phyloP scores from a whole-genome alignment of 2,888 invertebrate genomes.

The Galeopsomyia nigrocyanea region DNA sequence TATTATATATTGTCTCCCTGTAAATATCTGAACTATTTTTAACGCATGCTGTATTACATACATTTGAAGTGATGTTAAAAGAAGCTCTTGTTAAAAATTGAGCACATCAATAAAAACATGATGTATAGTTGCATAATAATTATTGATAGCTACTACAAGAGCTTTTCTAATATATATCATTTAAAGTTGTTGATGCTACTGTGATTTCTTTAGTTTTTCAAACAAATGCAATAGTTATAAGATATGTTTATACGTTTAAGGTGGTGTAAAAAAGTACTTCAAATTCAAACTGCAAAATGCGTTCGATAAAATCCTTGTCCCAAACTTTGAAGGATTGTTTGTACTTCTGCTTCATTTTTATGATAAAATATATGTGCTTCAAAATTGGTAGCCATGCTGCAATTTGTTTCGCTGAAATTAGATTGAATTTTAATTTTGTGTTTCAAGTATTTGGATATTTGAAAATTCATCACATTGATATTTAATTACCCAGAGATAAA shows the following conservation, averaged over 20 bases:
- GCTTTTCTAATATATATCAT: too few species aligned
- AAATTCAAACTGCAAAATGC: conserved; percentile 69
- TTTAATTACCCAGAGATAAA: conserved; percentile 74
- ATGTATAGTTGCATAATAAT: too few species aligned
- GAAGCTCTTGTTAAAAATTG: too few species aligned
- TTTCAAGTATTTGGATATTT: not conserved
- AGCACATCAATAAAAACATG: too few species aligned
- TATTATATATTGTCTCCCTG: too few species aligned
- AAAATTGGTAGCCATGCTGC: conserved; percentile 69
- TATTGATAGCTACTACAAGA: not conserved
- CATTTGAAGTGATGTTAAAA: too few species aligned
- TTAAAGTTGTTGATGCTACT: too few species aligned
- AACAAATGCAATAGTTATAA: not conserved
- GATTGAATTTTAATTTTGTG: not conserved
- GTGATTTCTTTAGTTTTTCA: too few species aligned
- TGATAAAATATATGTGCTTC: conserved; percentile 70
- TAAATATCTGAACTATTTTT: too few species aligned
- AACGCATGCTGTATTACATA: too few species aligned
- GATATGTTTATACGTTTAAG: not conserved
- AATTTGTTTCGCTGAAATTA: conserved; percentile 69
- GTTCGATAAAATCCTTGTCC: conserved; percentile 72
- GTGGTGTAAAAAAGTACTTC: not conserved
- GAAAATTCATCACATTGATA: not conserved
- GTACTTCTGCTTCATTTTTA: conserved; percentile 66
- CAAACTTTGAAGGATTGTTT: conserved; percentile 70